Evolutionary conservation across 2,888 invertebrate species (phyloP).

Genomic region (Idaea straminata): DNA sequence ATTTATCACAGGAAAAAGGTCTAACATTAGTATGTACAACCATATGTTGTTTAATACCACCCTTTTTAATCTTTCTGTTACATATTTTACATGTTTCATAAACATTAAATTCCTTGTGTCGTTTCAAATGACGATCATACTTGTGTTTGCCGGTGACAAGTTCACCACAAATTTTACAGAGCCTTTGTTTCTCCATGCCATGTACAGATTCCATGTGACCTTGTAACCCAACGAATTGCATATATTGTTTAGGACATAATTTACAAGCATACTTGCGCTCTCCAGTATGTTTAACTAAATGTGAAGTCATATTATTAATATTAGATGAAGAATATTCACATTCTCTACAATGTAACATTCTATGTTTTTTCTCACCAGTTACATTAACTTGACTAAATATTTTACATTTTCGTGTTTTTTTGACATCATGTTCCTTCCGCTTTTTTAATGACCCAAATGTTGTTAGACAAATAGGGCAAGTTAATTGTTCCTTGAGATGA

Average conservation of each 20-base stretch:
- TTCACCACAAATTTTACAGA: conserved; percentile 63
- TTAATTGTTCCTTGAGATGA: conserved; percentile 31
- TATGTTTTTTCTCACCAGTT: conserved; percentile 24
- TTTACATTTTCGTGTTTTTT: conserved; percentile 21
- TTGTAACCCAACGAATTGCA: conserved; percentile 52
- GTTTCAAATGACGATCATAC: conserved; percentile 50
- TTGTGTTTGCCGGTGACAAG: conserved; percentile 45
- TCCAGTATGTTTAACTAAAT: conserved; percentile 53
- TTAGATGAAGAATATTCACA: conserved; percentile 51
- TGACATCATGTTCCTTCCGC: conserved; percentile 41
- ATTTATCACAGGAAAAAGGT: conserved; percentile 56
- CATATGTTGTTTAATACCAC: conserved; percentile 45
- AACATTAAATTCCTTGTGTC: conserved; percentile 36
- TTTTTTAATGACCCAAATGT: conserved; percentile 47
- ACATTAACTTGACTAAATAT: conserved; percentile 16
- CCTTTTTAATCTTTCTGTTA: conserved; percentile 42
- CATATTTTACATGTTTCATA: conserved; percentile 41
- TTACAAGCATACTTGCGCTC: conserved; percentile 52
- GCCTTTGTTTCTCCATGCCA: conserved; percentile 42
- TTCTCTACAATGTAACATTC: conserved; percentile 35
- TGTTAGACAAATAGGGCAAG: conserved; percentile 40
- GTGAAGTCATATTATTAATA: conserved; percentile 49
- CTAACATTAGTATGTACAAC: conserved; percentile 53
- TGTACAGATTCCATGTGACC: conserved; percentile 53
- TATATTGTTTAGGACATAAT: conserved; percentile 47